phyloP scores from a whole-genome alignment of 2,888 invertebrate genomes.

The Ormyrus nitidulus region DNA sequence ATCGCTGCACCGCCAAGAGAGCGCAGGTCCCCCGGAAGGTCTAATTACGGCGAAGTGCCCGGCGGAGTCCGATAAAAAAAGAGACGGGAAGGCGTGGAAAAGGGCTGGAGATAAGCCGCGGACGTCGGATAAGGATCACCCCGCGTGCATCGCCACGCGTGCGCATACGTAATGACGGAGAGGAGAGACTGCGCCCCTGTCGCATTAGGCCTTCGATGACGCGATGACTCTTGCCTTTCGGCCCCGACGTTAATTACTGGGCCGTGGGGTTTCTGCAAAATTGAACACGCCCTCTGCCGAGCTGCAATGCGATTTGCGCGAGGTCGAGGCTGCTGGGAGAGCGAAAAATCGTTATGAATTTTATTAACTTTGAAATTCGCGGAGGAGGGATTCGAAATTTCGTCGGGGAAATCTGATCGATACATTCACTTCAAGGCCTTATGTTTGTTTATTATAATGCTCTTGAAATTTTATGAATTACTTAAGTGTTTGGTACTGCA shows the following conservation, averaged over 20 bases:
- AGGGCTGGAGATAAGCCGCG: slow-evolving; percentile 32
- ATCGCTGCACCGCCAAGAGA: not conserved
- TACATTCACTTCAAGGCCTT: no score
- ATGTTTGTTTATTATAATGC: no score
- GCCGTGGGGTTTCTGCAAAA: slow-evolving; percentile 29
- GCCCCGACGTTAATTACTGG: slow-evolving; percentile 33
- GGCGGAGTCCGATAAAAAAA: not conserved
- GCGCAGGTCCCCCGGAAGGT: not conserved
- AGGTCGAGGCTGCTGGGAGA: not conserved
- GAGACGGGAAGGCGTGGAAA: slow-evolving; percentile 17
- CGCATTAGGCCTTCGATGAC: slow-evolving; percentile 37
- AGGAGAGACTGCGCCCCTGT: slow-evolving; percentile 1
- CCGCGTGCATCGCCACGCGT: slow-evolving; percentile 20
- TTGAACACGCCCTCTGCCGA: slow-evolving; percentile 35
- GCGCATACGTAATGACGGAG: slow-evolving; percentile 35
- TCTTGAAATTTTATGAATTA: no score
- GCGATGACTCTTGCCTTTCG: slow-evolving; percentile 45
- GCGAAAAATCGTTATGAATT: no score
- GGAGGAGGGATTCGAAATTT: no score
- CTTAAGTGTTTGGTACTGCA: no score
- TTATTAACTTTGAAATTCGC: no score
- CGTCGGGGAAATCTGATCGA: no score
- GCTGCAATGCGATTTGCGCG: slow-evolving; percentile 21
- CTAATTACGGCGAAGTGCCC: slow-evolving; percentile 42
- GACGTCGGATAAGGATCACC: slow-evolving; percentile 47